Base-by-base conservation (phyloP, 2,797 vertebrate genomes). In the Calcarius lapponicus region DNA sequence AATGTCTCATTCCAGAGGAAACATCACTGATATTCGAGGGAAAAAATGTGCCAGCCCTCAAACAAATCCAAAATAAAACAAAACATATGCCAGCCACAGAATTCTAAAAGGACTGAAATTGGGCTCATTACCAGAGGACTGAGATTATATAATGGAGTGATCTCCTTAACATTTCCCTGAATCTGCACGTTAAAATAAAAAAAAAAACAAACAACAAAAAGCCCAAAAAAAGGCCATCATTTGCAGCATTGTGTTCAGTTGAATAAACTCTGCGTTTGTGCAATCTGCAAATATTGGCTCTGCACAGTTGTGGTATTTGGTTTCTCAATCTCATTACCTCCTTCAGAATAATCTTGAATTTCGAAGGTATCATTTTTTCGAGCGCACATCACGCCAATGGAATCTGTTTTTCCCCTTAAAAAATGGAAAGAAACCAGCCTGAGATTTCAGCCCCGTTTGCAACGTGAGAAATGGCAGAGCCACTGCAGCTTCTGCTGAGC, bases 201-300 rank as follows among this genome's bases (percentile, higher is more conserved):
- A 58, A 10, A 56, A 17, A 17, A 56, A 2, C 26, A 28, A 34
- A 11, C 25, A 38, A 17, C 51, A 31, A 13, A 54, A 12, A 7
- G 1, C 6, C 5, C 24, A 4, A 43, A 47, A 75, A 18, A 32
- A 13, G 38, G 19, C 1, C 4, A 72, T 86, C 91, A 93, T 92
- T 86, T 93, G 88, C 82, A 92, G 92, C 90, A 84, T 88, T 95
- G 91, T 95, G 85, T 34, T 73, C 82, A 66, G 70, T 0, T 96
- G 87, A 91, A 94, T 90, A 69, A 95, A 96, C 84, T 61, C 71
- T 2, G 42, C 80, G 86, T 91, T 94, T 90, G 82, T 95, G 95
- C 95, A 96, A 95, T 93, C 90, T 89, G 87, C 88, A 96, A 95
- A 95, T 79, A 88, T 53, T 92, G 80, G 92, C 91, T 95, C 76